Base-by-base conservation (phyloP, 2,888 invertebrate species). In the Anaspis maculata region DNA sequence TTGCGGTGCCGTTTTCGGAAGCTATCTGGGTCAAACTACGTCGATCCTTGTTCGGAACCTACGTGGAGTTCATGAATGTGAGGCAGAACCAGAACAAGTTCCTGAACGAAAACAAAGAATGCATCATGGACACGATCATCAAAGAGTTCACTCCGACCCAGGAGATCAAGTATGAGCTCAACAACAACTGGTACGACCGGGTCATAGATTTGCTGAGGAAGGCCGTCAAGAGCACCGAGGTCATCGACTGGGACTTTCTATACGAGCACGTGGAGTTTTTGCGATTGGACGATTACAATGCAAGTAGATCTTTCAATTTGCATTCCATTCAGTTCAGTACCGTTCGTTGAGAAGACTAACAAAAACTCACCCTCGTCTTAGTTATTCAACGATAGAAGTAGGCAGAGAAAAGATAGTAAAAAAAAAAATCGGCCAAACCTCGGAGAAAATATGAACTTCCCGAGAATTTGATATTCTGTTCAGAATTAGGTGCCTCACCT, bases 31-130 rank as follows among this genome's bases (percentile, higher is more conserved):
- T 46, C 4, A 48, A 49, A 36, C 44, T 55, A 15, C 44, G 42
- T 14, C 36, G 43, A 15, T 55, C 56, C n/a, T 30, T 48, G 15
- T 51, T 57, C 15, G 59, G 59, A 19, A 45, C 46, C 7, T 59
- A 52, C 30, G 33, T 60, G 32, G 32, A 50, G 21, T 30, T 33
- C 21, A 50, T 51, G 33, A 60, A 60, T 30, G 30, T 34, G 14
- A 44, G 42, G 14, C 53, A 57, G 33, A 21, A 35, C n/a, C 56
- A 56, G 31, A 48, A 54, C 31, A 32, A 41, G 16, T 42, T 38
- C 16, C 35, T 50, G 9, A 54, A 57, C 28, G 36, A 39, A 3
- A 48, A 48, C 11, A 57, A 57, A 41, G 27, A 54, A 13, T 42
- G 34, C 10, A 49, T 58, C 23, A 37, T 47, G 3, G 34, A 50